Conservation (phyloP, 1,140 invertebrate species). For the Drosophila kepulauana region DNA sequence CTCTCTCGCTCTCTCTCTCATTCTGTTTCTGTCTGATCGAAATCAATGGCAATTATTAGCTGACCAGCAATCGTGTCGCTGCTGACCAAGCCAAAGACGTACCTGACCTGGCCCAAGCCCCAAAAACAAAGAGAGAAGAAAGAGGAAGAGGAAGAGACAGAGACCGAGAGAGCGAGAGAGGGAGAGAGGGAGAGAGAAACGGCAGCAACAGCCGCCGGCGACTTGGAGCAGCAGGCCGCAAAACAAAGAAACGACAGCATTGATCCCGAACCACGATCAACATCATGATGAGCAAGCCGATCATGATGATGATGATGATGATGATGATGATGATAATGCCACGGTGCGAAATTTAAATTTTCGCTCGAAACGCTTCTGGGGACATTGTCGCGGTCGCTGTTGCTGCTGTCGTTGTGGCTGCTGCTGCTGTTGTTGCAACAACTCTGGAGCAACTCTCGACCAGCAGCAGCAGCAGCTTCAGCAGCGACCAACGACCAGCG, state of each 20-base stretch:
- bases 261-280: conserved; percentile 39
- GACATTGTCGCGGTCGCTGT: conserved; percentile 59
- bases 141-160: conserved; percentile 34
- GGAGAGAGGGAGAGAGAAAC: conserved; percentile 8
- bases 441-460: conserved; percentile 30
- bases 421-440: conserved; percentile 34
- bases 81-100: conserved; percentile 62
- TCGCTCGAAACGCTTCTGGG: conserved; percentile 81
- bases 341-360: conserved; percentile 83
- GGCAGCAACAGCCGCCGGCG: conserved; percentile 18
- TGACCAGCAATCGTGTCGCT: conserved; percentile 63
- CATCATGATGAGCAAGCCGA: conserved; percentile 18
- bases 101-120: conserved; percentile 68
- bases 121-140: conserved; percentile 16
- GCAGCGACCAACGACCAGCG: conserved; percentile 22
- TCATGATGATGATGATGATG: conserved; percentile 16
- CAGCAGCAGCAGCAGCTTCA: no score
- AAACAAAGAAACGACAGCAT: conserved; percentile 64
- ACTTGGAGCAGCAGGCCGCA: conserved; percentile 38
- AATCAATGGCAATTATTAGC: conserved; percentile 80
- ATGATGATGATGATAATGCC: conserved; percentile 37
- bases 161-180: conserved; percentile 35
- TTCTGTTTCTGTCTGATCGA: conserved; percentile 51
- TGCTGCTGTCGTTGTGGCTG: conserved; percentile 10
- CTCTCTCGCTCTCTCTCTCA: conserved; percentile 7